Base-by-base conservation (phyloP, 2,113 vertebrate genomes). In the Aspidoscelis tigris region DNA sequence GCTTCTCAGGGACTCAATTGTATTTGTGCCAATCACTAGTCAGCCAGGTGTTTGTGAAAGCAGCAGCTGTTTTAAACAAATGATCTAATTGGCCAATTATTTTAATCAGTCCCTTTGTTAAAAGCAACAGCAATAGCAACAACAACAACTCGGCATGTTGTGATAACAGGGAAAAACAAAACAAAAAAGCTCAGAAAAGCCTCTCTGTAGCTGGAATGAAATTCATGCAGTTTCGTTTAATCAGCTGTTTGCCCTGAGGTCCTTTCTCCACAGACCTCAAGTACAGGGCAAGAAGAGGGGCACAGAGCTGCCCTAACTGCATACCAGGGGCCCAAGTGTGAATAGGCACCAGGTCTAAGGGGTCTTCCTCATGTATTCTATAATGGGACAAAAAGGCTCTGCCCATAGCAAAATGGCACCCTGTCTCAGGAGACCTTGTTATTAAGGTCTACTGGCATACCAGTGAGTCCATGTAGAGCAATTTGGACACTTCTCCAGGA, bases 161-260 rank as follows among this genome's bases (percentile, higher is more conserved):
- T 24, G 20, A 86, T 10, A 85, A 77, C 4, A 66, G 53, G 26
- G 4, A 26, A n/a, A 18, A 61, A 73, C 39, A 44, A 44, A 44
- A 22, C 21, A 26, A 68, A 21, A 72, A 14, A 61, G 14, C 58
- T 18, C 9, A 10, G 21, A 7, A 50, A 43, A 26, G 43, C 44
- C 68, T 65, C 55, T 84, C 44, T 69, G 65, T 76, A 65, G 50
- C 47, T 55, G n/a, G 64, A 69, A 22, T 89, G 87, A 11, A 80
- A 90, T 47, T 82, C 88, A 86, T 21, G 1, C 75, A 73, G 68
- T 7, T 1, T 5, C 5, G 43, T 89, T 90, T 89, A 88, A 90
- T 92, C 91, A 90, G 82, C 53, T 83, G 53, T 78, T 71, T 77
- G 85, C 2, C 50, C 81, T 83, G 88, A 78, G 47, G 8, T 9